phyloP scores from a whole-genome alignment of 2,113 vertebrate species.

The Mus musculus region GRCm39 chr3:112174501-112175000 shows the following conservation, averaged over 20 bases:
- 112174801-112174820: background rate
- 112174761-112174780: background rate
- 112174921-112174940: background rate
- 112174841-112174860: background rate
- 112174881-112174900: background rate
- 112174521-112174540: background rate
- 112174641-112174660: background rate
- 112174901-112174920: background rate
- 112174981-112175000: background rate
- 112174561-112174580: background rate
- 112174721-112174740: too few relatives aligned
- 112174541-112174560: background rate
- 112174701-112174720: background rate
- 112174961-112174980: slow-evolving; percentile 9
- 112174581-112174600: too few relatives aligned
- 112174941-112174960: background rate
- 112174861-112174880: background rate
- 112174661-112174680: background rate
- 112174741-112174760: too few relatives aligned
- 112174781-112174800: background rate
- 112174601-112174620: background rate
- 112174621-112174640: background rate
- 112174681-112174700: background rate
- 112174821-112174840: background rate
- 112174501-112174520: background rate